A percentile compares a stretch with the other conserved stretches of the same genome.
Evolutionary conservation across 2,888 invertebrate genomes (phyloP).

Genomic region (Lasiommata megera): DNA sequence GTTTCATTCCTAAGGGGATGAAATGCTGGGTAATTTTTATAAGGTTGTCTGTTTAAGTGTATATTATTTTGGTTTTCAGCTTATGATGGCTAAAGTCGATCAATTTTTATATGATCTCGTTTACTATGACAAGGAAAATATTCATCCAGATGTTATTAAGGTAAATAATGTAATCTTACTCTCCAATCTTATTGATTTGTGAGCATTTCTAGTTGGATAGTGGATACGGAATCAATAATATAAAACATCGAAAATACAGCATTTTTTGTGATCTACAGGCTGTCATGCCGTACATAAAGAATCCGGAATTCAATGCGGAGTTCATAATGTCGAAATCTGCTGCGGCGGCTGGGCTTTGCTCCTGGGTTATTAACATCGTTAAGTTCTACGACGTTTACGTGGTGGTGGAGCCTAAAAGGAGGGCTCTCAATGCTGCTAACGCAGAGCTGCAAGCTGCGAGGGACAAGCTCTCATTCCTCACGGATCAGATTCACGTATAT

Average conservation of each 20-base stretch:
- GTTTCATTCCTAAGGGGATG: too few relatives aligned
- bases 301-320: constrained; percentile 91
- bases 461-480: constrained; percentile 89
- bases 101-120: constrained; percentile 91
- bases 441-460: constrained; percentile 91
- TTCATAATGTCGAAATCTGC: constrained; percentile 92
- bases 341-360: constrained; percentile 95
- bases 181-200: too few relatives aligned
- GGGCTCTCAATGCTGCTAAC: constrained; percentile 92
- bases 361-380: constrained; percentile 96
- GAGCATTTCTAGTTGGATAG: too few relatives aligned
- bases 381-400: constrained; percentile 94
- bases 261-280: constrained; percentile 46
- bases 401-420: constrained; percentile 94
- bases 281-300: constrained; percentile 81
- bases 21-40: too few relatives aligned
- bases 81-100: constrained; percentile 95
- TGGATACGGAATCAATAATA: too few relatives aligned
- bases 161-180: constrained; percentile 59
- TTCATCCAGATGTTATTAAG: constrained; percentile 92
- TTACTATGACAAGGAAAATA: constrained; percentile 96
- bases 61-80: constrained; percentile 41
- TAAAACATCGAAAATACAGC: too few relatives aligned
- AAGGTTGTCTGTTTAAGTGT: too few relatives aligned
- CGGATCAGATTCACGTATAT: constrained; percentile 83